These are phyloP conservation scores for Anguilla megastoma DNA, from an alignment of 2,797 vertebrate species.

Conservation along the genomic window DNA sequence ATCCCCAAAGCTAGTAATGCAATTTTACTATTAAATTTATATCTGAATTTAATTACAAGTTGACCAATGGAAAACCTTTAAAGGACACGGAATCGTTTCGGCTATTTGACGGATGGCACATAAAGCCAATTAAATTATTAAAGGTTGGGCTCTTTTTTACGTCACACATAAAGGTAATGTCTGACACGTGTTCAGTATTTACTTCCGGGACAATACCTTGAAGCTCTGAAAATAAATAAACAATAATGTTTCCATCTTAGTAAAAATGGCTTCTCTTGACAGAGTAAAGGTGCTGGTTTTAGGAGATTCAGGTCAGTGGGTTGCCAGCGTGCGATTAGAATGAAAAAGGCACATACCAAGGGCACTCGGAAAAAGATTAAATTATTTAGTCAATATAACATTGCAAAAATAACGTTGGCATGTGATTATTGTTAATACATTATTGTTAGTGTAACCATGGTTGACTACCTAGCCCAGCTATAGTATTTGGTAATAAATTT, in stretches of 20 bases:
- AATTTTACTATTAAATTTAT: neutral
- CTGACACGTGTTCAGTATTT: constrained; percentile 33
- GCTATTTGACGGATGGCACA: neutral
- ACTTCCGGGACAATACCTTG: constrained; percentile 48
- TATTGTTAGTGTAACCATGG: neutral
- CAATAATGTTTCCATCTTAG: neutral
- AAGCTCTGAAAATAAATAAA: constrained; percentile 17
- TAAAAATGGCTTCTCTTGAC: constrained; percentile 88
- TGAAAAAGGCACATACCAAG: neutral
- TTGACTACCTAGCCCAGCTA: neutral
- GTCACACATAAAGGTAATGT: neutral
- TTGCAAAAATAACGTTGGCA: neutral
- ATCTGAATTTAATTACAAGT: neutral
- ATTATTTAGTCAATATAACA: neutral
- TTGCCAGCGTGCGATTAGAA: neutral
- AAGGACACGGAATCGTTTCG: neutral
- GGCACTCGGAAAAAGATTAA: neutral
- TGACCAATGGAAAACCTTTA: neutral
- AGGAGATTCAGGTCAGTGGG: constrained; percentile 89
- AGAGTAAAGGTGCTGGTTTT: constrained; percentile 93
- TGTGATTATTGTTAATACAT: neutral
- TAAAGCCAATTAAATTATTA: neutral
- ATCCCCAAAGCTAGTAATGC: neutral
- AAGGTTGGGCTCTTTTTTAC: neutral
- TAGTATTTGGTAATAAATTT: neutral